These are phyloP conservation scores for Nycticorax nycticorax DNA, from an alignment of 2,113 vertebrate species.

Conservation along the genomic window DNA sequence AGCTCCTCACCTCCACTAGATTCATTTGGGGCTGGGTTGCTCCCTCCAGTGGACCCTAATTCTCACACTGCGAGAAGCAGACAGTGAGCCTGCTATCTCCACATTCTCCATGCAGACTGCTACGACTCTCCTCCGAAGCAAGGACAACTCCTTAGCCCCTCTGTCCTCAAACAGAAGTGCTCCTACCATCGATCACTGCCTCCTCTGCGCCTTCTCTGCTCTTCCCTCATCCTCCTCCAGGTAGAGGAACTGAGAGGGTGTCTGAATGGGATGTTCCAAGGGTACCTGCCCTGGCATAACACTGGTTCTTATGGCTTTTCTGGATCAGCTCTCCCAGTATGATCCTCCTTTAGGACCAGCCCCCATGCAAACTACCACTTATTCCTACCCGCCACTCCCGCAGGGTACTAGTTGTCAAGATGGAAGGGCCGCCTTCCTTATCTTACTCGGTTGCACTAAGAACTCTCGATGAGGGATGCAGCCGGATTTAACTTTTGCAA, in stretches of 20 bases:
- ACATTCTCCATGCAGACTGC: background rate
- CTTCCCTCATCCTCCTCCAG: background rate
- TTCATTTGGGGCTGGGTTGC: background rate
- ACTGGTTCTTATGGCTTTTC: background rate
- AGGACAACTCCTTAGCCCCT: background rate
- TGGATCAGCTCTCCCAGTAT: background rate
- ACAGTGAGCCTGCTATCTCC: accelerated
- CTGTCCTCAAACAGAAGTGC: background rate
- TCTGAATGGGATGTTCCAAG: background rate
- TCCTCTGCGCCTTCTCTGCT: background rate
- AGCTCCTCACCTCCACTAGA: background rate
- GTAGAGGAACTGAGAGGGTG: background rate
- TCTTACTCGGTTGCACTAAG: background rate
- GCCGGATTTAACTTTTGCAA: background rate
- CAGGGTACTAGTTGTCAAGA: background rate
- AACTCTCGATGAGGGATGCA: background rate
- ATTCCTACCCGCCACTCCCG: background rate
- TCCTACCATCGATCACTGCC: accelerated
- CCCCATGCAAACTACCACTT: background rate
- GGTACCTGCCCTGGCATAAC: background rate
- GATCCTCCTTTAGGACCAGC: background rate
- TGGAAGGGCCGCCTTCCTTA: background rate
- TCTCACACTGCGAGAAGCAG: background rate
- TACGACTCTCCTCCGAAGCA: background rate
- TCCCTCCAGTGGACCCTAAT: background rate